These are phyloP conservation scores for Brachionus asplanchnoidis DNA, from an alignment of 1,140 invertebrate genomes.

Conservation along the genomic window DNA sequence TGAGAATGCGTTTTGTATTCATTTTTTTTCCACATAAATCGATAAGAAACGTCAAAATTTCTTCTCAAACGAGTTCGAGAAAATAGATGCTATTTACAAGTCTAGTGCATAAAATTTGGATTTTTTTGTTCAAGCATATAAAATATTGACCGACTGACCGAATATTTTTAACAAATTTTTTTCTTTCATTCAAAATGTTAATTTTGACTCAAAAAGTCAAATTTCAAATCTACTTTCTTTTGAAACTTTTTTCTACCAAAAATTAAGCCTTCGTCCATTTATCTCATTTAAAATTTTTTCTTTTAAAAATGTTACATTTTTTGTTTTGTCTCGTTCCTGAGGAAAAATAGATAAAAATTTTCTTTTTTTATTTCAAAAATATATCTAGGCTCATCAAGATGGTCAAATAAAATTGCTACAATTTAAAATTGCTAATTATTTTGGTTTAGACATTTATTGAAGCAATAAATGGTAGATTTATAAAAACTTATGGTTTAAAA, in stretches of 20 bases:
- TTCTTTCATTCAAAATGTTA: neutral
- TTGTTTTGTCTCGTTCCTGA: neutral
- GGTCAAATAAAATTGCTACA: neutral
- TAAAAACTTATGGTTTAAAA: neutral
- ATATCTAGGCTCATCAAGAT: neutral
- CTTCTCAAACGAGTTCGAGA: neutral
- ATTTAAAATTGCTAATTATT: neutral
- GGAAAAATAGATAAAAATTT: neutral
- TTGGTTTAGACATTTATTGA: neutral
- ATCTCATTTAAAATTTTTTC: neutral
- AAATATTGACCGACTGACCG: slow-evolving; percentile 37
- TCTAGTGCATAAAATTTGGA: neutral
- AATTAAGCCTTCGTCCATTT: neutral
- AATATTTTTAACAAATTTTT: neutral
- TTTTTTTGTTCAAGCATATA: slow-evolving; percentile 1
- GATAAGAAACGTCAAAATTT: neutral
- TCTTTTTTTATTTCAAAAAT: neutral
- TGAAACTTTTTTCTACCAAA: neutral
- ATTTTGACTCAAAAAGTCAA: neutral
- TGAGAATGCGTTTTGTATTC: neutral
- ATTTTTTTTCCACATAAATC: neutral
- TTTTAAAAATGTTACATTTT: neutral
- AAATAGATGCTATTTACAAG: neutral
- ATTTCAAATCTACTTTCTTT: neutral
- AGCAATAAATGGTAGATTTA: neutral